Evolutionary conservation across 2,797 vertebrate genomes (phyloP).

Genomic region (Anguilla obscura): DNA sequence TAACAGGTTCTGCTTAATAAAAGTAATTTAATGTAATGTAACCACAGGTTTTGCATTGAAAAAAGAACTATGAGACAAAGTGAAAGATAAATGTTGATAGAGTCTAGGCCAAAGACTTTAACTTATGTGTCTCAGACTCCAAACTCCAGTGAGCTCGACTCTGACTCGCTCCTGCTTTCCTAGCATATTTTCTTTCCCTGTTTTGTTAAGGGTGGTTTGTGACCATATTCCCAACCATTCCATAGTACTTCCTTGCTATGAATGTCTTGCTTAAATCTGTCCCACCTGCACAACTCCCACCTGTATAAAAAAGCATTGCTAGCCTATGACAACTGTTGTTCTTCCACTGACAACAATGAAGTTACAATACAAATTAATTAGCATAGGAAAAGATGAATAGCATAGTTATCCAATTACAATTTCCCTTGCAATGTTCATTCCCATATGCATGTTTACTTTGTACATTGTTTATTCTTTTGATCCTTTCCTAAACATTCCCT

Average conservation of each 20-base stretch:
- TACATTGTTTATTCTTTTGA: constrained; percentile 13
- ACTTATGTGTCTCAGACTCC: background rate
- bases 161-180: background rate
- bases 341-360: background rate
- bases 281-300: constrained; percentile 24
- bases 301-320: constrained; percentile 2
- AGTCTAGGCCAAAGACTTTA: background rate
- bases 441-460: background rate
- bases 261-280: constrained; percentile 4
- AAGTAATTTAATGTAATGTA: background rate
- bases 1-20: background rate
- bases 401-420: background rate
- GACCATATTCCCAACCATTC: background rate
- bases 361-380: background rate
- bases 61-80: background rate
- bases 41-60: background rate
- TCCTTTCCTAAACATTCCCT: background rate
- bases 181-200: background rate
- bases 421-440: background rate
- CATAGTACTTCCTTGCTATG: background rate
- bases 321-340: constrained; percentile 8
- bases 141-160: constrained; percentile 1
- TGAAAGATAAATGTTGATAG: background rate
- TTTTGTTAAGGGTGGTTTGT: background rate
- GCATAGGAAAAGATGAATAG: background rate